Base-by-base conservation (phyloP, 2,113 vertebrate species). In the Clupea harengus region DNA sequence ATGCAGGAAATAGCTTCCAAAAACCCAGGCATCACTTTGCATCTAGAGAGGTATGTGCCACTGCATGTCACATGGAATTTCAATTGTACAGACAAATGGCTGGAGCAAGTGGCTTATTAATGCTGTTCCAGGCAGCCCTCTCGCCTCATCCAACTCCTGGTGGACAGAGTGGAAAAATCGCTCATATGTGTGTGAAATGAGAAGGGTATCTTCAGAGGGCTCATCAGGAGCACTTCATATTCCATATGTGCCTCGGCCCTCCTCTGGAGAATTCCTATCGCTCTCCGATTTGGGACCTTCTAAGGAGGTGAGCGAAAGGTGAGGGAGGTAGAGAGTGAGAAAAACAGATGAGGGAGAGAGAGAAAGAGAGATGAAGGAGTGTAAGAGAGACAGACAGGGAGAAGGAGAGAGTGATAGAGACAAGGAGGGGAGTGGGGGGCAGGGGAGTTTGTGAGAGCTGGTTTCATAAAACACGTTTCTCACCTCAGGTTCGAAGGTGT, bases 171-270 rank as follows among this genome's bases (percentile, higher is more conserved):
- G 72, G 72, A 78, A 15, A 78, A 78, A 78, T 78, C 11, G 72
- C 28, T 78, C 32, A 39, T 39, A 78, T 78, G 72, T 78, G 72
- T 78, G 72, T 78, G 72, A 78, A 78, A 78, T 78, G 72, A 78
- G 72, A 39, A 78, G 72, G 72, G 18, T 39, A 78, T 78, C 25
- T 78, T 78, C 72, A 78, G 72, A 78, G 72, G 72, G 28, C 72
- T 78, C 72, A 78, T 78, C 72, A 78, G 72, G 72, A 78, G 28
- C 72, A 78, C 72, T 78, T 32, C 72, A 78, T 39, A 78, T 39
- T 6, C 10, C 32, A 39, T 78, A 78, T 78, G 72, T 32, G 72
- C 72, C 72, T 39, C 5, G 10, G 72, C 72, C 72, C 25, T 39
- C 72, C 72, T 78, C 72, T 17, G 32, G 72, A 78, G 72, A 39